Base-by-base conservation (phyloP, 1,140 invertebrate genomes). In the Drosophila athabasca region DNA sequence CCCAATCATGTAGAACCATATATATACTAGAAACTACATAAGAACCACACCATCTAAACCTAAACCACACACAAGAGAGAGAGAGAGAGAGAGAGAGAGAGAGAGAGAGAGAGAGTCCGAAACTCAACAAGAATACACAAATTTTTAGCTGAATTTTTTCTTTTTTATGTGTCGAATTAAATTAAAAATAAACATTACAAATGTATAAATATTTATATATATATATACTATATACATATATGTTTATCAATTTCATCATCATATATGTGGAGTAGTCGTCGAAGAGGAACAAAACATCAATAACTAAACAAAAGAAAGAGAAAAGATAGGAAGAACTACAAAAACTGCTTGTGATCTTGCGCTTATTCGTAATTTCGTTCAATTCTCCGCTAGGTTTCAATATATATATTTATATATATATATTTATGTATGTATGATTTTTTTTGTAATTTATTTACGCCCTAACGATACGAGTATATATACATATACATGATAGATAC, bases 121-220 rank as follows among this genome's bases (percentile, higher is more conserved):
- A 62, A 59, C 43, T 35, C 22, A 66, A 53, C 22, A 66, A 48
- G 26, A 61, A 72, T 43, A 78, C 71, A 68, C 46, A 76, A 87
- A 88, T 76, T 87, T 78, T 52, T 88, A 88, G 79, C 65, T 87
- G 83, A 87, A 88, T 87, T 88, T 79, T 83, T 85, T 80, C 87
- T 43, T 31, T 81, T 81, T 81, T 81, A 71, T 78, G 78, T 87
- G 75, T 88, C 71, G 58, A 77, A 79, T 69, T 79, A 83, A 87
- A 87, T 57, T 76, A 59, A 82, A 80, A 82, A 80, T 70, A 76
- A 80, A 85, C 60, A 58, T 60, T 70, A 52, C 24, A 57, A 51
- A 57, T 68, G 41, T 62, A 67, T 54, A 69, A 31, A 44, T 51
- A 67, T 54, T n/a, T n/a, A 43, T 24, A 52, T 24, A 51, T 35